Conservation (phyloP, 2,888 invertebrate genomes). For the Trilocha varians region DNA sequence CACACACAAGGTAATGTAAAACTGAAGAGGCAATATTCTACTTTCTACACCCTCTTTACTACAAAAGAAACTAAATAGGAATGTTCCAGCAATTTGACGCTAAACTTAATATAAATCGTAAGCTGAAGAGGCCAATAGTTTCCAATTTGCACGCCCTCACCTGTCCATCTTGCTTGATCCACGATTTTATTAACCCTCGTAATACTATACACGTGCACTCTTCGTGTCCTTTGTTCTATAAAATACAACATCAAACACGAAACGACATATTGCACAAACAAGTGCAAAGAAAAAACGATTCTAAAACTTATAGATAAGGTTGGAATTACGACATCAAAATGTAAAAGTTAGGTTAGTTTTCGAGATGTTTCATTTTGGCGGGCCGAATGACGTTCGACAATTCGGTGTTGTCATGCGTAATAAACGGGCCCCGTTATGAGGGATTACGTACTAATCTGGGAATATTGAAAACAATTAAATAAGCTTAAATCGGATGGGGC, state of each 20-base stretch:
- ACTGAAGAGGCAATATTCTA: too few species aligned
- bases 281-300: slow-evolving; percentile 16
- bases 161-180: slow-evolving; percentile 60
- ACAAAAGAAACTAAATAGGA: slow-evolving; percentile 19
- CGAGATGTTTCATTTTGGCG: slow-evolving; percentile 69
- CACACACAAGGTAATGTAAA: too few species aligned
- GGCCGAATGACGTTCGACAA: slow-evolving; percentile 63
- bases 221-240: slow-evolving; percentile 59
- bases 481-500: slow-evolving; percentile 41
- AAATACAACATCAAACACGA: slow-evolving; percentile 25
- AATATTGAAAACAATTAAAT: slow-evolving; percentile 73
- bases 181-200: slow-evolving; percentile 64
- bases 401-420: slow-evolving; percentile 70
- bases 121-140: slow-evolving; percentile 62
- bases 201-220: slow-evolving; percentile 62
- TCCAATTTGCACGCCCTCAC: slow-evolving; percentile 64
- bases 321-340: slow-evolving; percentile 12
- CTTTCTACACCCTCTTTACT: too few species aligned
- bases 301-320: slow-evolving; percentile 11
- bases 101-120: slow-evolving; percentile 27
- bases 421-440: slow-evolving; percentile 71
- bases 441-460: slow-evolving; percentile 70
- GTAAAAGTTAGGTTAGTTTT: slow-evolving; percentile 19
- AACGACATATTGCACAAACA: slow-evolving; percentile 18
- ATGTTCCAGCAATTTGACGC: slow-evolving; percentile 6